phyloP scores from a whole-genome alignment of 2,797 vertebrate species.

The Simalia tracyae region DNA sequence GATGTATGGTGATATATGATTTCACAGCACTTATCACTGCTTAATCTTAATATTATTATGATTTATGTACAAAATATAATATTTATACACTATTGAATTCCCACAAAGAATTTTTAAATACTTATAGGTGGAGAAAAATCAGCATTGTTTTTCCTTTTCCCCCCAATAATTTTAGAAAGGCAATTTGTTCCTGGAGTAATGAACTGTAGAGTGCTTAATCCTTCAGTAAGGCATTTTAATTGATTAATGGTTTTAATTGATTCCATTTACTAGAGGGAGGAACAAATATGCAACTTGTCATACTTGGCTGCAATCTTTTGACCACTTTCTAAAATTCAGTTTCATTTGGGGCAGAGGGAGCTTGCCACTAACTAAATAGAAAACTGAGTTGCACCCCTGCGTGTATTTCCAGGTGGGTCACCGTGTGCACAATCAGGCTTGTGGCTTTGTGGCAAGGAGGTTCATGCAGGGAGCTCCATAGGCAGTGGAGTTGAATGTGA shows the following conservation, averaged over 20 bases:
- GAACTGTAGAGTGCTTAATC: background rate
- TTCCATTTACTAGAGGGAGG: background rate
- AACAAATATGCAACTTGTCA: slow-evolving; percentile 28
- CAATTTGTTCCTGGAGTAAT: background rate
- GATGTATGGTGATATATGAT: slow-evolving; percentile 4
- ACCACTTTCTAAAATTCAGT: background rate
- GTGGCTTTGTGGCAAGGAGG: background rate
- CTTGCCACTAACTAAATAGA: background rate
- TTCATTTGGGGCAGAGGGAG: background rate
- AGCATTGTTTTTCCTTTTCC: background rate
- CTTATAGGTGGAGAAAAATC: background rate
- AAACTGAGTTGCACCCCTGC: background rate
- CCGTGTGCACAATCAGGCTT: background rate
- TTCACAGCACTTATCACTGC: slow-evolving; percentile 35
- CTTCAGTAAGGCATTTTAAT: slow-evolving; percentile 8
- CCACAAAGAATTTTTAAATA: background rate
- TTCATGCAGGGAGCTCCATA: background rate
- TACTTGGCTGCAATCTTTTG: slow-evolving; percentile 17
- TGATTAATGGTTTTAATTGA: slow-evolving; percentile 3
- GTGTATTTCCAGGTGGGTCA: background rate
- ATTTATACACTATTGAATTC: background rate
- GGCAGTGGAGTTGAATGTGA: fast-evolving
- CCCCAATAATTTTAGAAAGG: background rate
- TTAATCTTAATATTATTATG: background rate
- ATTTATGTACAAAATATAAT: background rate